Evolutionary conservation across 2,888 invertebrate species (phyloP).

Genomic region (Eupithecia vulgata): DNA sequence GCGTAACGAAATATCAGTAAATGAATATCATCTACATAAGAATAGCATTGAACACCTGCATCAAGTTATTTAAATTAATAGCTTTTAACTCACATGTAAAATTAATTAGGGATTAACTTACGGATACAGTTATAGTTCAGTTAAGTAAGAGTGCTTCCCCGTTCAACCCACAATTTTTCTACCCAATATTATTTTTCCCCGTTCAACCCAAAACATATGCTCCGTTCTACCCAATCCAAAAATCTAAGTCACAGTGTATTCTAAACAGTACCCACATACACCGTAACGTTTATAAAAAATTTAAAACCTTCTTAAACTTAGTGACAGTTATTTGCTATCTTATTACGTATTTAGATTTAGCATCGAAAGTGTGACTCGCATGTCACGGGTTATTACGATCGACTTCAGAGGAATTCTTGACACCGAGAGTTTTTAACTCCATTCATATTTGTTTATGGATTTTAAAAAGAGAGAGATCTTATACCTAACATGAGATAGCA

Average conservation of each 20-base stretch:
- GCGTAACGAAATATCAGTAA: background rate
- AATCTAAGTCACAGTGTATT: too few relatives aligned
- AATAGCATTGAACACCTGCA: constrained; percentile 9
- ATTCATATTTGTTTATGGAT: constrained; percentile 39
- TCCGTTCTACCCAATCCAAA: too few relatives aligned
- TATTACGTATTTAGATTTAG: constrained; percentile 41
- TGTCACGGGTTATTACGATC: constrained; percentile 60
- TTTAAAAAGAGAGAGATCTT: background rate
- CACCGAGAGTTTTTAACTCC: constrained; percentile 38
- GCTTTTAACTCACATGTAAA: constrained; percentile 13
- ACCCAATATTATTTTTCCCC: too few relatives aligned
- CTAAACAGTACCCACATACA: too few relatives aligned
- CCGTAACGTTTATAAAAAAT: too few relatives aligned
- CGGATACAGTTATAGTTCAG: constrained; percentile 4
- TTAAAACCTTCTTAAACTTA: constrained; percentile 4
- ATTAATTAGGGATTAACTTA: background rate
- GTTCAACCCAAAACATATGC: too few relatives aligned
- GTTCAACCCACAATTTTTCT: too few relatives aligned
- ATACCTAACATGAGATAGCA: background rate
- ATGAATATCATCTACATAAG: constrained; percentile 4
- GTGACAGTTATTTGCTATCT: constrained; percentile 19
- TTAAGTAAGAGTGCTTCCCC: too few relatives aligned
- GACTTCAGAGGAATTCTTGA: constrained; percentile 48
- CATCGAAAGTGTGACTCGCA: constrained; percentile 61
- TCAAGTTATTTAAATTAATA: constrained; percentile 9